phyloP scores from a whole-genome alignment of 2,797 vertebrate genomes.

The Myioborus melanocephalus region DNA sequence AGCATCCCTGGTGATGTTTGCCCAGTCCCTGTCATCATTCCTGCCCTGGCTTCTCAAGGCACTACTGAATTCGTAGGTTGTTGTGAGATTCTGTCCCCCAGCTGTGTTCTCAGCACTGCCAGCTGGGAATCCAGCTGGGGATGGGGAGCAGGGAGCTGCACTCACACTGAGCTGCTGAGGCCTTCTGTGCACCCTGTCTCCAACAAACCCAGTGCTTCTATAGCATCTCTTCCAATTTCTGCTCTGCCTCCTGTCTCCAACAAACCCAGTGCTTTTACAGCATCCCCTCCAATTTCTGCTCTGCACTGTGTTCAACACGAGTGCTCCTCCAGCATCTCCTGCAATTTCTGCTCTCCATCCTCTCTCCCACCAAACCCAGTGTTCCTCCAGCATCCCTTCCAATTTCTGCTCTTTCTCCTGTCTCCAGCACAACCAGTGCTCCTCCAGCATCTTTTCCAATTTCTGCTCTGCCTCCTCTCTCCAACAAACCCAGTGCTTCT shows the following conservation, averaged over 20 bases:
- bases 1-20: neutral
- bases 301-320: neutral
- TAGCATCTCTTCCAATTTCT: neutral
- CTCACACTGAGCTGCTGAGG: neutral
- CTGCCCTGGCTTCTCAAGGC: neutral
- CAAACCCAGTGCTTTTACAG: neutral
- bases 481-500: neutral
- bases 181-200: neutral
- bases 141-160: rapidly evolving
- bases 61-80: neutral
- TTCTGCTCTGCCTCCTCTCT: neutral
- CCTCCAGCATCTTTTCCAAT: neutral
- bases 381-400: neutral
- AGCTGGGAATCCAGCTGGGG: neutral
- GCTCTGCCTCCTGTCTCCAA: neutral
- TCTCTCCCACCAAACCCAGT: neutral
- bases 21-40: neutral
- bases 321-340: neutral
- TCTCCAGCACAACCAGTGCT: neutral
- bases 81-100: neutral
- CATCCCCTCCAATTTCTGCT: neutral
- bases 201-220: neutral
- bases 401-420: neutral
- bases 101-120: neutral
- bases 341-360: neutral